Evolutionary conservation across 1,140 invertebrate genomes (phyloP), one percentile per base, ranked within the genome.

Genomic region (Drosophila azteca): DNA sequence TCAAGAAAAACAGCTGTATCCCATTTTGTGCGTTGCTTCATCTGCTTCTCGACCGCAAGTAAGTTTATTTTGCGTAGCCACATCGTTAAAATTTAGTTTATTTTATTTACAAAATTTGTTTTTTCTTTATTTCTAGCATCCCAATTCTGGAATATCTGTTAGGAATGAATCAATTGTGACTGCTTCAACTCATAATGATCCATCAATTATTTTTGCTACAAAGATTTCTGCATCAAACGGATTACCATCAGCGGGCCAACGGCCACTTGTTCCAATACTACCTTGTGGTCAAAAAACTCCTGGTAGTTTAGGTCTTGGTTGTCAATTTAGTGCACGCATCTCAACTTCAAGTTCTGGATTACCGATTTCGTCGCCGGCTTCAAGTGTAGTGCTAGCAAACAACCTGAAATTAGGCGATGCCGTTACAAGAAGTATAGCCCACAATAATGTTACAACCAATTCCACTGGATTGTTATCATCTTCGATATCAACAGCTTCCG

Each of bases 21-120:
- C 65, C 11, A 51, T 43, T 24, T 15, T 69, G 22, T 41, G 66
- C 5, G 39, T 51, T 17, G 9, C 43, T 26, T 15, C 46, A 4
- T 8, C 66, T 11, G 17, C 41, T n/a, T 50, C 77, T 45, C 55
- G 77, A 41, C 67, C 54, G 29, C 79, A 88, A 39, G 82, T 88
- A 62, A 66, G 81, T 74, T 20, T 39, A 1, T 3, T 15, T 35
- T 13, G 9, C 20, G 9, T 15, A n/a, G 35, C 15, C 17, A 8
- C 13, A 3, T 20, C 11, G 15, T 50, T 4, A 49, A 29, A 13
- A 31, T 31, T 8, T 31, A 31, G 13, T 31, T 39, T 5, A 13
- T 11, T 39, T 2, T 13, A 13, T 39, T 31, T 43, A 44, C 6
- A 13, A 29, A 44, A 7, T 9, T 43, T 26, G 11, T 8, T 13